Percentiles rank a stretch among this genome's conserved stretches.
These are phyloP conservation scores for Panthera uncia DNA, from an alignment of 2,113 vertebrate genomes.

Conservation along the genomic window DNA sequence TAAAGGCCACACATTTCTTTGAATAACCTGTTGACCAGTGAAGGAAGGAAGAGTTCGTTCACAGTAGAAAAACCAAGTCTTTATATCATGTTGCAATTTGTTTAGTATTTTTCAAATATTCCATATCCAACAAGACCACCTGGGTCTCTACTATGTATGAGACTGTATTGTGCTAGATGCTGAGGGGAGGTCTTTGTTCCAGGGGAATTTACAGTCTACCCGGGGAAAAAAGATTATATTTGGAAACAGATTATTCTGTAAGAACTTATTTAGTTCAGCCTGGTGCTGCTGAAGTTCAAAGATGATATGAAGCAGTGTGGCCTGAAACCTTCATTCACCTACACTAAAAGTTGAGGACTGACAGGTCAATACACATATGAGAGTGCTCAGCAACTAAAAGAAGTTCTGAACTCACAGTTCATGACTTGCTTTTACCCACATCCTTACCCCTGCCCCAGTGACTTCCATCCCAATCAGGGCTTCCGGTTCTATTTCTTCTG, in stretches of 20 bases:
- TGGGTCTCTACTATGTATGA: background rate
- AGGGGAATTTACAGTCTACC: background rate
- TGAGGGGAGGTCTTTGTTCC: background rate
- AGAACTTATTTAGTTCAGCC: background rate
- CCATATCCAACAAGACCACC: background rate
- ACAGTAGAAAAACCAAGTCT: background rate
- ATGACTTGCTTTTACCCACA: background rate
- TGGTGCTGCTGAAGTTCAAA: background rate
- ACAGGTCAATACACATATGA: background rate
- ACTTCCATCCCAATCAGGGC: background rate
- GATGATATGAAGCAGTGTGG: background rate
- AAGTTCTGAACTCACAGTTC: background rate
- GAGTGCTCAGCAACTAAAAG: background rate
- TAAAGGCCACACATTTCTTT: background rate
- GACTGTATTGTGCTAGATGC: background rate
- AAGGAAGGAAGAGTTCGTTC: background rate
- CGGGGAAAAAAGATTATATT: background rate
- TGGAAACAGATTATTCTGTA: background rate
- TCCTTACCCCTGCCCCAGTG: background rate
- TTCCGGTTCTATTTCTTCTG: background rate
- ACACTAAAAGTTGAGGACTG: background rate
- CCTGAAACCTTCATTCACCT: background rate
- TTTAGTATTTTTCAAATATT: background rate
- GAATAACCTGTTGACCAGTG: background rate
- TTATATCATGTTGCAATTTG: background rate